Conservation (phyloP, 64 coral and sea anemone species). For the Dendrophyllia cribrosa region DNA sequence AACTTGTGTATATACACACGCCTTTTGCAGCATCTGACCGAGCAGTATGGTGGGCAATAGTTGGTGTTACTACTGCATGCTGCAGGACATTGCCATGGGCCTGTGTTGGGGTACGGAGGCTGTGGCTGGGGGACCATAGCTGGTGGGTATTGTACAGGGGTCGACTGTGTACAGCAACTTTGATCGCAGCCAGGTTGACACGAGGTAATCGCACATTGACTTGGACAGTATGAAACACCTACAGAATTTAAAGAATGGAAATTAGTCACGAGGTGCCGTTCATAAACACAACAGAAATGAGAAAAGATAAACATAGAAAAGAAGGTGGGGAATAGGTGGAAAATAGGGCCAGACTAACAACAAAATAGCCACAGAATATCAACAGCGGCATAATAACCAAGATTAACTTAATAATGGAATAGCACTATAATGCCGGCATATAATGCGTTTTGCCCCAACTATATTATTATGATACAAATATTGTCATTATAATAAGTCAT, state of each 20-base stretch:
- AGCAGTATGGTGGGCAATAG: slow-evolving; percentile 53
- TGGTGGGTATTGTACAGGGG: neutral
- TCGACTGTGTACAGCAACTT: neutral
- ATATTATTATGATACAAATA: too few relatives aligned
- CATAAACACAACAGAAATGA: too few relatives aligned
- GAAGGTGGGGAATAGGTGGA: too few relatives aligned
- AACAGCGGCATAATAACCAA: too few relatives aligned
- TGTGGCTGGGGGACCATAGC: neutral
- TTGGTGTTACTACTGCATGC: neutral
- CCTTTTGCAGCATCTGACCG: slow-evolving; percentile 21
- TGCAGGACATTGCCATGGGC: slow-evolving; percentile 4
- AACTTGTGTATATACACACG: slow-evolving; percentile 17
- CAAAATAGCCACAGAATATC: too few relatives aligned
- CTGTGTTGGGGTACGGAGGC: neutral
- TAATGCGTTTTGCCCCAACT: too few relatives aligned
- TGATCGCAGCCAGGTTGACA: slow-evolving; percentile 28
- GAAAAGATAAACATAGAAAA: too few relatives aligned
- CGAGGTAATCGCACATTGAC: neutral
- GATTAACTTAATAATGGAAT: too few relatives aligned
- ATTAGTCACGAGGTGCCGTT: neutral
- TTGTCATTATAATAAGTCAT: too few relatives aligned
- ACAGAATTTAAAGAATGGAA: neutral
- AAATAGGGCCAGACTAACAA: too few relatives aligned
- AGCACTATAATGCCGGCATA: too few relatives aligned
- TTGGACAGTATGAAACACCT: slow-evolving; percentile 25